Evolutionary conservation across 2,888 invertebrate genomes (phyloP), one percentile per base, ranked within the genome.

Genomic region (Meta bourneti): DNA sequence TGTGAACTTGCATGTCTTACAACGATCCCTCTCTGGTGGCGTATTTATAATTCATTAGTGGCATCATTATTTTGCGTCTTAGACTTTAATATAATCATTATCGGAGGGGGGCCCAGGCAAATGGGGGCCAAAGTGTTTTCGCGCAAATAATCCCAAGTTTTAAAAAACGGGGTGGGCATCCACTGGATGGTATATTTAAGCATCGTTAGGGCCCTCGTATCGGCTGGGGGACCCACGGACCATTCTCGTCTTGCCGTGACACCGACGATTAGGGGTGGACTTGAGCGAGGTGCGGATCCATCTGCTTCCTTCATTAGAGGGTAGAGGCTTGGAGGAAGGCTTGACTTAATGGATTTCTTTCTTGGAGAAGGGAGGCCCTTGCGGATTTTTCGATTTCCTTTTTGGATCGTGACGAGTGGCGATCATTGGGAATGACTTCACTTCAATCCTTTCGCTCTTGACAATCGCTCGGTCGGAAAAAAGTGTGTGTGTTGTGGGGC

Each of bases 41-140:
- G 75, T 78, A 88, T 91, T 87, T 83, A 87, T 87, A 91, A 87
- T 87, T 91, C 91, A 91, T 91, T 88, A 88, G 51, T 13, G 71
- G 34, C 51, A 79, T 72, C 79, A 87, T 87, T 87, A 87, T 52
- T 85, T 54, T 13, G 82, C 70, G 72, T 49, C 82, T 48, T 49
- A 19, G 75, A 61, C 80, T 54, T 51, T 91, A 83, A 88, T 91
- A 83, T 77, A 91, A 91, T 91, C 91, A 91, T 91, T 88, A 91
- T 86, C 90, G 77, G 72, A 19, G 34, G 69, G 34, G 48, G 80
- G 48, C 75, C 34, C 52, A 19, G 78, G 19, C 13, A 34, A 20
- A 74, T 75, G 78, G 78, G 61, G 49, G 78, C 49, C 61, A 69
- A 69, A 80, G 82, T 49, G 71, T 61, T 80, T 34, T 69, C 69